Conservation (phyloP, 2,888 invertebrate species). For the Fragum fragum region DNA sequence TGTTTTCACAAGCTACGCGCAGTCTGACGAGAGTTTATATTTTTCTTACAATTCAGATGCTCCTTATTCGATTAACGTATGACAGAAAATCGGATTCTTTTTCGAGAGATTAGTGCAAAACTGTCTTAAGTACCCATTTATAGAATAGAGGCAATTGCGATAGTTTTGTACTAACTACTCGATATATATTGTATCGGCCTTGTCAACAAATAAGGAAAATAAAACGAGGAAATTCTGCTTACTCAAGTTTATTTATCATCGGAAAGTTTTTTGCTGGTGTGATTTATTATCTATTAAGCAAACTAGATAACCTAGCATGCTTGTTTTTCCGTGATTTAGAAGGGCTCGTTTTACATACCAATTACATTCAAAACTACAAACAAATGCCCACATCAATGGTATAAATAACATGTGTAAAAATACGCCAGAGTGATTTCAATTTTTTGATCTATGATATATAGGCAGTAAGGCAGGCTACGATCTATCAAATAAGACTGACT, state of each 20-base stretch:
- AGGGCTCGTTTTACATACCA: constrained; percentile 17
- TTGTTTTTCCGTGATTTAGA: constrained; percentile 12
- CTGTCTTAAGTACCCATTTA: no score
- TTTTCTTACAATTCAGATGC: no score
- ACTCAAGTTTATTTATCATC: background rate
- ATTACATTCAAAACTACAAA: constrained; percentile 17
- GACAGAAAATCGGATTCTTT: no score
- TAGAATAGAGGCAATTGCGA: no score
- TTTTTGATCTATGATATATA: constrained; percentile 26
- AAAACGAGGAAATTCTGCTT: background rate
- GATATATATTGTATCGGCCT: no score
- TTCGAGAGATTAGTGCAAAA: no score
- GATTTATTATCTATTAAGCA: constrained; percentile 5
- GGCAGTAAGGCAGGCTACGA: background rate
- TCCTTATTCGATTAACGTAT: no score
- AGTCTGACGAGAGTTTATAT: no score
- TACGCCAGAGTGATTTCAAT: constrained; percentile 15
- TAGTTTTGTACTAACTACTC: no score
- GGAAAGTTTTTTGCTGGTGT: background rate
- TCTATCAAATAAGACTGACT: background rate
- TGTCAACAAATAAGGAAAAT: background rate
- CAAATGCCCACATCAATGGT: constrained; percentile 8
- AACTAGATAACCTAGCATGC: background rate
- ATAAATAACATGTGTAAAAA: constrained; percentile 13
- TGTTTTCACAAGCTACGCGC: no score